These are phyloP conservation scores for Triops longicaudatus DNA, from an alignment of 1,140 invertebrate species.

Conservation along the genomic window DNA sequence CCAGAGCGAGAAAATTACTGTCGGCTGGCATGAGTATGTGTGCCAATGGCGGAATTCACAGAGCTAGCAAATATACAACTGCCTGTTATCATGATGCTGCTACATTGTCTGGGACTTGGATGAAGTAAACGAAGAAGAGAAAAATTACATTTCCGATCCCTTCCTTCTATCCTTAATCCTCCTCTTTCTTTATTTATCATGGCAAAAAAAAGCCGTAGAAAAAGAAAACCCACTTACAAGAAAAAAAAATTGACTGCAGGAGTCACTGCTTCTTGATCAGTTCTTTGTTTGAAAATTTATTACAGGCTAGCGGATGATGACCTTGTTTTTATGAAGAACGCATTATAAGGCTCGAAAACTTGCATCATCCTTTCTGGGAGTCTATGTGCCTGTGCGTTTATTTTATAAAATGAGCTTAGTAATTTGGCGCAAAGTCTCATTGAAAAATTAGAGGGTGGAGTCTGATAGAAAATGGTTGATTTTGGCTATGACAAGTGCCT, in stretches of 20 bases:
- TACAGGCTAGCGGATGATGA: too few relatives aligned
- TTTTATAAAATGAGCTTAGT: too few relatives aligned
- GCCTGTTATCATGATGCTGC: conserved; percentile 3
- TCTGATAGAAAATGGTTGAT: not conserved
- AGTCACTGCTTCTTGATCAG: too few relatives aligned
- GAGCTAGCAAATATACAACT: conserved; percentile 15
- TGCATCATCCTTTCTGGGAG: too few relatives aligned
- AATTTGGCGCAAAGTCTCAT: not conserved
- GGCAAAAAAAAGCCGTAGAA: not conserved
- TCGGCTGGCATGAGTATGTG: conserved; percentile 74
- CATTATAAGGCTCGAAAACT: too few relatives aligned
- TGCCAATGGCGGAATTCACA: conserved; percentile 33
- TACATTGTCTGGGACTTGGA: not conserved
- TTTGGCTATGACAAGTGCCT: conserved; percentile 7
- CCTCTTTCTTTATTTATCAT: not conserved
- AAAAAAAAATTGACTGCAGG: too few relatives aligned
- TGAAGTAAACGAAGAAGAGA: not conserved
- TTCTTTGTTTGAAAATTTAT: too few relatives aligned
- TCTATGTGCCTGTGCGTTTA: too few relatives aligned
- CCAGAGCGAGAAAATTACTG: conserved; percentile 77
- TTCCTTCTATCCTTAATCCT: not conserved
- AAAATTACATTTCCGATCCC: not conserved
- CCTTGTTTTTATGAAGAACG: too few relatives aligned
- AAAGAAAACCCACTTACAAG: too few relatives aligned
- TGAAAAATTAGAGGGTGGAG: not conserved